Percentiles rank a stretch among this genome's conserved stretches.
These are phyloP conservation scores for Paracanthobrama guichenoti DNA, from an alignment of 2,113 vertebrate species.

Conservation along the genomic window DNA sequence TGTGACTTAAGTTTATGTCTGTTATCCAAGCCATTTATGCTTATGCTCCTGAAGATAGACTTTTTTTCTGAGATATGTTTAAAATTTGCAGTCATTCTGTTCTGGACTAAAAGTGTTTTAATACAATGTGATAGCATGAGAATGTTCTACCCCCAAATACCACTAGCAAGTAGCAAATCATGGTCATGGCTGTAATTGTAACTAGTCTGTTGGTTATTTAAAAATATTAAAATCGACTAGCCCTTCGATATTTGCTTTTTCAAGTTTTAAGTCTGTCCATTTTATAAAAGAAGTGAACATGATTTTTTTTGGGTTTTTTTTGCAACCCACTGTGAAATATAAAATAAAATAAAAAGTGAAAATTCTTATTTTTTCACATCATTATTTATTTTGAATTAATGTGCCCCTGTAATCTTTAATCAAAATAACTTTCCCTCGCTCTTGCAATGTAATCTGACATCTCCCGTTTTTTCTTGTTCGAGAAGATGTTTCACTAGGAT, in stretches of 20 bases:
- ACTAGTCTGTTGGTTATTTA: not conserved
- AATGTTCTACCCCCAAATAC: not conserved
- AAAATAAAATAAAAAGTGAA: too few species aligned
- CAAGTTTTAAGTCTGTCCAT: not conserved
- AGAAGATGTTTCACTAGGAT: too few species aligned
- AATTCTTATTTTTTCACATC: too few species aligned
- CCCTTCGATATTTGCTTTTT: not conserved
- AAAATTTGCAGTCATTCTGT: not conserved
- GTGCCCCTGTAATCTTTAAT: too few species aligned
- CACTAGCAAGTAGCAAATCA: not conserved
- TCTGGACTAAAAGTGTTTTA: not conserved
- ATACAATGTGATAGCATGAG: not conserved
- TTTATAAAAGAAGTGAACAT: not conserved
- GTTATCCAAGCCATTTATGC: not conserved
- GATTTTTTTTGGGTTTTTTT: not conserved
- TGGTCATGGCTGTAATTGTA: not conserved
- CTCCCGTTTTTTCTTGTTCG: too few species aligned
- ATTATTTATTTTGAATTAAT: too few species aligned
- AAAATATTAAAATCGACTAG: not conserved
- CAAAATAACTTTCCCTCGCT: too few species aligned
- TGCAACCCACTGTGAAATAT: too few species aligned
- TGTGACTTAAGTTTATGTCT: too few species aligned
- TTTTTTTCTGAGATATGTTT: too few species aligned
- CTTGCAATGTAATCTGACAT: too few species aligned
- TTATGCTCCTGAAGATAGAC: not conserved